These are phyloP conservation scores for Syndactyla subalaris DNA, from an alignment of 2,797 vertebrate species.

Conservation along the genomic window DNA sequence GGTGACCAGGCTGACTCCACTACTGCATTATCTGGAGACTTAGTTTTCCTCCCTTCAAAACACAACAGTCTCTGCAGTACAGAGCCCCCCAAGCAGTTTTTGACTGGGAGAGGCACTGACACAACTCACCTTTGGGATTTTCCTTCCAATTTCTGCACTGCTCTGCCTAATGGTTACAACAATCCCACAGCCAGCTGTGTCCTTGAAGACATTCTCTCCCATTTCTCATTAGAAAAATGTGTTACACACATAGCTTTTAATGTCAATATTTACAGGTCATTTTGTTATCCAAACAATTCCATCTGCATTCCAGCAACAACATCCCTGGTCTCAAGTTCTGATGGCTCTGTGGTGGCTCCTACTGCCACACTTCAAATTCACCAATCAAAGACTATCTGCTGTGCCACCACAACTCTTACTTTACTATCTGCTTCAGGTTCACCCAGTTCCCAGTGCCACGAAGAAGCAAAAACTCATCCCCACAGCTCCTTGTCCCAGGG, in stretches of 20 bases:
- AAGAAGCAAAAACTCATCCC: not conserved
- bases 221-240: not conserved
- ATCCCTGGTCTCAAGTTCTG: not conserved
- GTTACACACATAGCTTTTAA: not conserved
- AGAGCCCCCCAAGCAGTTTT: not conserved
- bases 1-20: not conserved
- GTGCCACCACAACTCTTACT: not conserved
- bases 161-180: not conserved
- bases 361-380: not conserved
- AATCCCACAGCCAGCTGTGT: not conserved
- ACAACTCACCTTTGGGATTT: not conserved
- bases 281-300: not conserved
- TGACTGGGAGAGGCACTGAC: not conserved
- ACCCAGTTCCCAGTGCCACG: not conserved
- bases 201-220: not conserved
- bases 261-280: not conserved
- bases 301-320: not conserved
- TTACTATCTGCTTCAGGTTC: not conserved
- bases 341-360: not conserved
- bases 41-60: not conserved
- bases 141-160: not conserved
- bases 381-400: not conserved
- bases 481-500: not conserved
- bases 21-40: not conserved
- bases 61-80: not conserved